phyloP scores from a whole-genome alignment of 2,888 invertebrate species.

The Steromphala cineraria region DNA sequence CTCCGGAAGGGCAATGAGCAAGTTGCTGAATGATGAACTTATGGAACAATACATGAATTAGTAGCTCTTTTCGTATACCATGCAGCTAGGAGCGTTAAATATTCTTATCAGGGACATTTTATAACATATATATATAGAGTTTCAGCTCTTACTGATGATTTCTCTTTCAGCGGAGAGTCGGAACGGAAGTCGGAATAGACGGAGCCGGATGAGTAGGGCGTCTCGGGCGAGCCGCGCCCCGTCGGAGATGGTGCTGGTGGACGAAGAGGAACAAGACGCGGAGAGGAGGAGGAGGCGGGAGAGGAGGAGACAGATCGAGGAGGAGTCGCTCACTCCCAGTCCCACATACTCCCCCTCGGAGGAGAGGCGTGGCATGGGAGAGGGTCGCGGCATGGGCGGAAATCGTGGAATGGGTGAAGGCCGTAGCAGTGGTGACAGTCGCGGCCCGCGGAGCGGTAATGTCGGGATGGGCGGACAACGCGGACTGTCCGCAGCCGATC shows the following conservation, averaged over 20 bases:
- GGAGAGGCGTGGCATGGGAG: not conserved
- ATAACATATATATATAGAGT: too few relatives aligned
- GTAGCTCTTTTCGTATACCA: too few relatives aligned
- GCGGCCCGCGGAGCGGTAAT: not conserved
- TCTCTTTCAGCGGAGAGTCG: not conserved
- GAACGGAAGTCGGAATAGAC: not conserved
- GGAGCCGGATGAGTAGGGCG: not conserved
- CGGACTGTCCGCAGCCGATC: not conserved
- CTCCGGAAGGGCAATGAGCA: too few relatives aligned
- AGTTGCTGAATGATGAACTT: too few relatives aligned
- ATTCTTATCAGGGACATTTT: too few relatives aligned
- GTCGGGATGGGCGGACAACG: too few relatives aligned
- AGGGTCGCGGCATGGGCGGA: not conserved
- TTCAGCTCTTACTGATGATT: too few relatives aligned
- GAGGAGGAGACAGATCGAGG: not conserved
- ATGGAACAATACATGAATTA: too few relatives aligned
- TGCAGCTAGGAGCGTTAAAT: too few relatives aligned
- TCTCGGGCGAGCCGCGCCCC: not conserved
- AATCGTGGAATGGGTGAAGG: not conserved
- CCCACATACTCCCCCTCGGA: not conserved
- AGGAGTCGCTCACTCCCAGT: not conserved
- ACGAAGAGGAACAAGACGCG: not conserved
- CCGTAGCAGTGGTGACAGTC: not conserved
- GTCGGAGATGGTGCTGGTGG: not conserved
- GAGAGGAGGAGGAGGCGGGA: not conserved